A percentile compares a stretch with the other conserved stretches of the same genome.
phyloP scores from a whole-genome alignment of 2,888 invertebrate species.

The Tortricodes alternella region DNA sequence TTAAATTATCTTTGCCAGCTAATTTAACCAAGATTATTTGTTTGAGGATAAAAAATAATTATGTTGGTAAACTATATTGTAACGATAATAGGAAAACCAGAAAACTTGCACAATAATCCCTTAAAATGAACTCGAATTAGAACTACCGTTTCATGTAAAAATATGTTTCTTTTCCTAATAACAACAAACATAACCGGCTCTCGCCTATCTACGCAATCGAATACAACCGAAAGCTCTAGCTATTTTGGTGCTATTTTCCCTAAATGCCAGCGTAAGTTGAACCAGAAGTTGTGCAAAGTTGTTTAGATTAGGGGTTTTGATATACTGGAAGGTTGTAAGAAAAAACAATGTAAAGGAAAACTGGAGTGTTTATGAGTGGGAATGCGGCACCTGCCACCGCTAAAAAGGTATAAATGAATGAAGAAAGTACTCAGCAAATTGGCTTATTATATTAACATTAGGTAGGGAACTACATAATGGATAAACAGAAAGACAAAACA shows the following conservation, averaged over 20 bases:
- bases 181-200: neutral
- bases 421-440: conserved; percentile 14
- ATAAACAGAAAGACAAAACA: neutral
- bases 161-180: conserved; percentile 13
- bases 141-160: conserved; percentile 12
- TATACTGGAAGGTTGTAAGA: neutral
- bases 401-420: conserved; percentile 13
- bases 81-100: neutral
- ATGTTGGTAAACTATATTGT: neutral
- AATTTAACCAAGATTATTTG: no score
- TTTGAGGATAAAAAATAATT: no score
- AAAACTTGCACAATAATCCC: conserved; percentile 21
- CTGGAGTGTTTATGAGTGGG: conserved; percentile 8
- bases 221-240: neutral
- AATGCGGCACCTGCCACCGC: conserved; percentile 7
- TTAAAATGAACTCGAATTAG: conserved; percentile 33
- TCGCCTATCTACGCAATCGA: neutral
- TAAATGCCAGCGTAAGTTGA: neutral
- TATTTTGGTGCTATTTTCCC: conserved; percentile 1
- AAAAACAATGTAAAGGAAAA: conserved; percentile 6
- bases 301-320: neutral
- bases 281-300: neutral
- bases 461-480: neutral
- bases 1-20: no score
- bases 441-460: conserved; percentile 8